Evolutionary conservation across 2,113 vertebrate species (phyloP).

Genomic region (Chauna torquata): DNA sequence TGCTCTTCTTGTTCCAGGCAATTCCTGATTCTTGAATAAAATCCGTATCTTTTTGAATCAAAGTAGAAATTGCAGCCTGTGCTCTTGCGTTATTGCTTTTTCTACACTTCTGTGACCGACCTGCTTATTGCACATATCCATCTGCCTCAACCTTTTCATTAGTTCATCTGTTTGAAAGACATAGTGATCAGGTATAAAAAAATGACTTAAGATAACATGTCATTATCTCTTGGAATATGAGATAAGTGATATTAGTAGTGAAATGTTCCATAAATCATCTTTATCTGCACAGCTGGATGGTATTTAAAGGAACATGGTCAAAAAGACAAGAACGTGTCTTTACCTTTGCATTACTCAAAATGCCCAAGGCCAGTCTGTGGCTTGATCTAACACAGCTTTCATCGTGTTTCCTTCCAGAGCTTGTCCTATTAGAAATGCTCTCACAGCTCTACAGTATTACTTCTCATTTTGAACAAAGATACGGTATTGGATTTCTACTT

Average conservation of each 20-base stretch:
- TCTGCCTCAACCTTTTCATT: background rate
- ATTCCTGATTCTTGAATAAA: background rate
- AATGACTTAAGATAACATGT: background rate
- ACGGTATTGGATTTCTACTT: background rate
- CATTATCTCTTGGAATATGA: background rate
- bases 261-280: background rate
- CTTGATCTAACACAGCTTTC: background rate
- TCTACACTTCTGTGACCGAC: background rate
- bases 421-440: background rate
- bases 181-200: background rate
- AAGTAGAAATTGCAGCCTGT: background rate
- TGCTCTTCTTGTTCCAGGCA: background rate
- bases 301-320: background rate
- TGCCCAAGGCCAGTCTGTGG: background rate
- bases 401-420: background rate
- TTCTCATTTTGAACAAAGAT: background rate
- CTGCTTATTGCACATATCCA: background rate
- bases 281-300: background rate
- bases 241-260: background rate
- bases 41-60: background rate
- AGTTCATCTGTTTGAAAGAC: background rate
- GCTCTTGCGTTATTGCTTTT: background rate
- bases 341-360: background rate
- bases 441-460: background rate
- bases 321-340: background rate